Conservation (phyloP, 2,888 invertebrate genomes). For the Pachycephus smyrnensis region DNA sequence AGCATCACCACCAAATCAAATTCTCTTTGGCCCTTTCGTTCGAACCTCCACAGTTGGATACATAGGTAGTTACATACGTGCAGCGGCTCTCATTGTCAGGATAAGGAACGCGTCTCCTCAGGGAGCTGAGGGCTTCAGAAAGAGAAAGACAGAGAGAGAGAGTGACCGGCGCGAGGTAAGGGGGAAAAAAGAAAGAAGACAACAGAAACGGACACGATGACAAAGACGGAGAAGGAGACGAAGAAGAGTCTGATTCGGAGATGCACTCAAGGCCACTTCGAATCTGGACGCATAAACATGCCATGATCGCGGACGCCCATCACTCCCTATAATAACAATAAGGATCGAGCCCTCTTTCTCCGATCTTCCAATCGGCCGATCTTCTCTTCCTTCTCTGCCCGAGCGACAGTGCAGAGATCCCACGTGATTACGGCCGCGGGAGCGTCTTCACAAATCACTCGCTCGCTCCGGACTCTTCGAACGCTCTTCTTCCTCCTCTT, state of each 20-base stretch:
- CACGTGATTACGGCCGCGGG: conserved; percentile 65
- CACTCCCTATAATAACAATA: conserved; percentile 67
- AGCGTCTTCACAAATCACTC: conserved; percentile 68
- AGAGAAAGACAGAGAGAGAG: conserved; percentile 28
- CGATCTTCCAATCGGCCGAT: conserved; percentile 21
- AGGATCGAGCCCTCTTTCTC: conserved; percentile 54
- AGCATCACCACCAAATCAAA: background rate
- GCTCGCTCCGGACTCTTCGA: conserved; percentile 39
- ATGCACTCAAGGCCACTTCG: conserved; percentile 62
- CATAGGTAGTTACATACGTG: background rate
- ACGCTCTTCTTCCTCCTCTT: conserved; percentile 40
- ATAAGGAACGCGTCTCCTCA: background rate
- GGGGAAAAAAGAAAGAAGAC: background rate
- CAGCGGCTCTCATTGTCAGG: background rate
- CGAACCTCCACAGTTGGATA: background rate
- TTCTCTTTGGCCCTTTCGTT: background rate
- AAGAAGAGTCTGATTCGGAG: conserved; percentile 45
- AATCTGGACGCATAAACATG: conserved; percentile 66
- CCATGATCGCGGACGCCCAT: conserved; percentile 61
- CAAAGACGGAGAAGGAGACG: conserved; percentile 36
- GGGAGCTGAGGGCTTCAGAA: conserved; percentile 7
- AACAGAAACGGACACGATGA: conserved; percentile 24
- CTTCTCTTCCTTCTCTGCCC: conserved; percentile 33
- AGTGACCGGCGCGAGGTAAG: background rate
- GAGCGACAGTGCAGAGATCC: conserved; percentile 62